Conservation (phyloP, 2,888 invertebrate species). For the Pyrocoelia pectoralis region DNA sequence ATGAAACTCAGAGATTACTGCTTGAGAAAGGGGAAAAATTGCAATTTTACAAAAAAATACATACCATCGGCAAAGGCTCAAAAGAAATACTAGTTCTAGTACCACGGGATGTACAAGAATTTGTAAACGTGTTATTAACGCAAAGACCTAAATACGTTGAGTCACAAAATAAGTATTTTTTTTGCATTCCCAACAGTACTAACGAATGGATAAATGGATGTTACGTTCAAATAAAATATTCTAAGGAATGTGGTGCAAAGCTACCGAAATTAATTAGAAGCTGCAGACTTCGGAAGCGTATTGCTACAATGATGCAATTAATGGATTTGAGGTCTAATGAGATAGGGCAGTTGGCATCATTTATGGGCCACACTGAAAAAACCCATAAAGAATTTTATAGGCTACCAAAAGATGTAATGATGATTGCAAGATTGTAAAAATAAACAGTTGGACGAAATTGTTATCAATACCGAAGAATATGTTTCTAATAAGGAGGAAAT, state of each 20-base stretch:
- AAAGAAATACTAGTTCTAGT: conserved; percentile 21
- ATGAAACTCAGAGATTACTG: conserved; percentile 21
- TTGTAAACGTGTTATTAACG: conserved; percentile 13
- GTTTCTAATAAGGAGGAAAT: conserved; percentile 4
- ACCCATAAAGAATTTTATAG: no score
- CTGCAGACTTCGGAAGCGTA: conserved; percentile 40
- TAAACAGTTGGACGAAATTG: conserved; percentile 28
- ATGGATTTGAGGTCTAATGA: conserved; percentile 13
- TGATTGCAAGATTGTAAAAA: conserved; percentile 23
- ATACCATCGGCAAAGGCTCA: conserved; percentile 19
- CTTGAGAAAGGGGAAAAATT: conserved; percentile 16
- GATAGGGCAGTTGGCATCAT: conserved; percentile 15
- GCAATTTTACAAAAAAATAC: conserved; percentile 21
- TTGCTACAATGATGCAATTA: conserved; percentile 19
- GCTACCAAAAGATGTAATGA: conserved; percentile 27
- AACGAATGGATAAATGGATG: conserved; percentile 19
- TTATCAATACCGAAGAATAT: conserved; percentile 17
- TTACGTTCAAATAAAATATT: conserved; percentile 13
- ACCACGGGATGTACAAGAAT: conserved; percentile 15
- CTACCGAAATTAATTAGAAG: conserved; percentile 11
- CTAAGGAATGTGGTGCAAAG: conserved; percentile 16
- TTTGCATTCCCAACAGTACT: conserved; percentile 8
- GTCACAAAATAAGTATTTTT: conserved; percentile 14
- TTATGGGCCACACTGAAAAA: conserved; percentile 22
- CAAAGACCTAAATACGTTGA: conserved; percentile 16